Evolutionary conservation across 2,113 vertebrate species (phyloP).

Genomic region (Cygnus atratus): DNA sequence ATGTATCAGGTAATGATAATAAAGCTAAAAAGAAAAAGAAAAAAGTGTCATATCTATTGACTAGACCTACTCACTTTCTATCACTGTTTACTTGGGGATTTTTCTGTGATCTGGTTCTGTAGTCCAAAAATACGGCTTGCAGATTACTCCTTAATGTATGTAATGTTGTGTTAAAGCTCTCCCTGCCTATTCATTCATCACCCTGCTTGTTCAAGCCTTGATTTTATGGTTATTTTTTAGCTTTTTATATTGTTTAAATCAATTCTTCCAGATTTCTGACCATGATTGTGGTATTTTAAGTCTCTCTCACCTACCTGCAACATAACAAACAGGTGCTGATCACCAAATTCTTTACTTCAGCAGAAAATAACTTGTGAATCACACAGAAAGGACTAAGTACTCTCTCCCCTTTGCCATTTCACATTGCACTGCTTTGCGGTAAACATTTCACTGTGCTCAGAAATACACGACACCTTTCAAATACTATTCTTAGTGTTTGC

Average conservation of each 20-base stretch:
- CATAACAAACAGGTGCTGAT: not conserved
- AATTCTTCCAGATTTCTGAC: not conserved
- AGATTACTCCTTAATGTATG: not conserved
- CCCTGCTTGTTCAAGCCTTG: not conserved
- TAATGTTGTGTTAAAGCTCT: not conserved
- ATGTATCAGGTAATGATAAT: not conserved
- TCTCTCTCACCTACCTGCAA: not conserved
- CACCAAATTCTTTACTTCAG: not conserved
- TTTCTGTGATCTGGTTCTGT: not conserved
- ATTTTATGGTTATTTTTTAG: not conserved
- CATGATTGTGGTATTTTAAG: not conserved
- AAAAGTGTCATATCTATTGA: not conserved
- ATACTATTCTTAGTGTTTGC: not conserved
- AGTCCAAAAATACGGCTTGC: rapidly evolving
- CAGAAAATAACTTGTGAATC: not conserved
- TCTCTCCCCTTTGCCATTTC: not conserved
- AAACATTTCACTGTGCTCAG: not conserved
- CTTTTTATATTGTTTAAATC: slow-evolving; percentile 3
- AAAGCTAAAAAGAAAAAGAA: not conserved
- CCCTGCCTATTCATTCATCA: not conserved
- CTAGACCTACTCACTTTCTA: not conserved
- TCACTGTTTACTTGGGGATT: not conserved
- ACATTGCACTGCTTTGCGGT: not conserved
- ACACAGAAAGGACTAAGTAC: not conserved
- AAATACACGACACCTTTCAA: not conserved